Conservation (phyloP, 2,113 vertebrate genomes). For the Prochilodus magdalenae region DNA sequence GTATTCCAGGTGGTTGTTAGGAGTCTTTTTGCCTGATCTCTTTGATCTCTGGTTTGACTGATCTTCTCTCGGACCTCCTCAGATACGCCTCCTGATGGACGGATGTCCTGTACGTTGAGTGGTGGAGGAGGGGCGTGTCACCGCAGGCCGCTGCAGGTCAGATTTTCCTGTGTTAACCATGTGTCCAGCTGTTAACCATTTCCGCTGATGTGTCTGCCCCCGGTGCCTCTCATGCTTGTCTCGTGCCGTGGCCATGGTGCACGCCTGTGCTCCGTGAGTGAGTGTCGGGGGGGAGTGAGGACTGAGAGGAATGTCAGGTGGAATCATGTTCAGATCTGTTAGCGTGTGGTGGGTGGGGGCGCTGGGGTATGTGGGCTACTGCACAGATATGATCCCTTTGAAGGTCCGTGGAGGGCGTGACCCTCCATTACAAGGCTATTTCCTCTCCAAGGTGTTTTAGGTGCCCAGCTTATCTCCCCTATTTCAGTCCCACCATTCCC, state of each 20-base stretch:
- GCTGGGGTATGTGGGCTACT: constrained; percentile 17
- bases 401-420: constrained; percentile 48
- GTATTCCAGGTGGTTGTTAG: no score
- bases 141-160: no score
- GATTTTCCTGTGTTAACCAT: no score
- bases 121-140: no score
- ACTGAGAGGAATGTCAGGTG: constrained; percentile 47
- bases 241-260: neutral
- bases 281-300: constrained; percentile 39
- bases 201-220: neutral
- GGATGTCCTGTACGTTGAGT: no score
- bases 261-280: constrained; percentile 33
- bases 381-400: constrained; percentile 53
- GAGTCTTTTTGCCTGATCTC: no score
- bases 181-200: neutral
- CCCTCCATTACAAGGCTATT: constrained; percentile 24
- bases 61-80: no score
- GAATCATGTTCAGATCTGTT: constrained; percentile 57
- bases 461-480: neutral
- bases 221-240: constrained; percentile 15
- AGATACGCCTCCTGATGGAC: no score
- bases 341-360: constrained; percentile 17
- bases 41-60: no score
- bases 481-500: neutral
- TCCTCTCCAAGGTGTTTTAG: neutral